Percentiles rank a stretch among this genome's conserved stretches.
These are phyloP conservation scores for Oscarella lobularis DNA, from an alignment of 37 sponge, comb jelly and placozoan genomes.

Conservation along the genomic window DNA sequence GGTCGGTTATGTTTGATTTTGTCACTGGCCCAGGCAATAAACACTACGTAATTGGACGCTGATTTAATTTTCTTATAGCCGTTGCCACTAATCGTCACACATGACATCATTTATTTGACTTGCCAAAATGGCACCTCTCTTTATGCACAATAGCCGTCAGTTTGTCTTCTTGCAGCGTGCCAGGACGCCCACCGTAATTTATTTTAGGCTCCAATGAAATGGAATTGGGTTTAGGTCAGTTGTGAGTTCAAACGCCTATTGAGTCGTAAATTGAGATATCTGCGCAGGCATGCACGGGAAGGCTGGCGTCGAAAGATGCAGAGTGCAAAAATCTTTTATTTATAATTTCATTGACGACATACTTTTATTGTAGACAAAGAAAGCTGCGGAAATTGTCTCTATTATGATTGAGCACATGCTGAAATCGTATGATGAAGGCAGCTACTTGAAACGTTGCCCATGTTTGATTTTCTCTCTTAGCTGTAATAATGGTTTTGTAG, in stretches of 20 bases:
- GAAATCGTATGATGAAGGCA: no score
- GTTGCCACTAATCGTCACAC: no score
- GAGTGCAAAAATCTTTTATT: constrained; percentile 11
- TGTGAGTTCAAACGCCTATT: no score
- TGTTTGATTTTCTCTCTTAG: no score
- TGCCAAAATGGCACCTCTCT: not conserved
- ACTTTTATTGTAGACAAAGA: constrained; percentile 25
- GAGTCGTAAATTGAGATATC: not conserved
- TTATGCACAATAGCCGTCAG: constrained; percentile 80
- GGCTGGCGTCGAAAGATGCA: constrained; percentile 65
- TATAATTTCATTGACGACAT: not conserved
- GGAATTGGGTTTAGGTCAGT: constrained; percentile 75
- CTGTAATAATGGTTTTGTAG: not conserved
- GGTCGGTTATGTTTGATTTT: no score
- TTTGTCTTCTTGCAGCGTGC: constrained; percentile 76
- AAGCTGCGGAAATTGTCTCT: constrained; percentile 44
- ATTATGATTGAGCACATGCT: constrained; percentile 46
- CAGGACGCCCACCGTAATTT: constrained; percentile 72
- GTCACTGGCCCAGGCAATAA: no score
- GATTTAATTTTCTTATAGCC: not conserved
- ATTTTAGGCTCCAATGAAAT: constrained; percentile 57
- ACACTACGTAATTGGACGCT: not conserved
- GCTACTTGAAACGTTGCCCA: no score
- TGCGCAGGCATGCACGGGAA: constrained; percentile 88
- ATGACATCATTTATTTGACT: no score